These are phyloP conservation scores for Asbolus verrucosus DNA, from an alignment of 1,140 invertebrate genomes.

Conservation along the genomic window DNA sequence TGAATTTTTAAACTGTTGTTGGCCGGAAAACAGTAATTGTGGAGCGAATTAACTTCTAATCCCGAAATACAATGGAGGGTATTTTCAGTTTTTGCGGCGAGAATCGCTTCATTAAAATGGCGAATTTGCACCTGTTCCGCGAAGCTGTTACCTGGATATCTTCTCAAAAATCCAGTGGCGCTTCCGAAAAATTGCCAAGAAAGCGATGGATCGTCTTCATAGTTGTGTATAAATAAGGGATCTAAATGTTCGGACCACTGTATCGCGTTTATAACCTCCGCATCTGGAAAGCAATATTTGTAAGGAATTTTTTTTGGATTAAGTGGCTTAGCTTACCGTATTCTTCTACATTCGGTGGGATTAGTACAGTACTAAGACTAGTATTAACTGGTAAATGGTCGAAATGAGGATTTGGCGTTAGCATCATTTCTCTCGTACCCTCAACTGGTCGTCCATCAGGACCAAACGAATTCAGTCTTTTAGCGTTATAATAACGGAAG, in stretches of 20 bases:
- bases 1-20: too few species aligned
- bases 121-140: too few species aligned
- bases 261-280: slow-evolving; percentile 85
- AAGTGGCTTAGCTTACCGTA: slow-evolving; percentile 51
- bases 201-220: slow-evolving; percentile 89
- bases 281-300: slow-evolving; percentile 68
- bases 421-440: slow-evolving; percentile 74
- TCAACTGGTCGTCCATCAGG: slow-evolving; percentile 76
- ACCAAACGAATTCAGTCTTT: slow-evolving; percentile 78
- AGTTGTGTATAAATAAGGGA: slow-evolving; percentile 91
- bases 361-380: slow-evolving; percentile 87
- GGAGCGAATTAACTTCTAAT: too few species aligned
- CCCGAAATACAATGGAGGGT: too few species aligned
- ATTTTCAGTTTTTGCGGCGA: too few species aligned
- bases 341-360: slow-evolving; percentile 72
- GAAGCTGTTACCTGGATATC: slow-evolving; percentile 95
- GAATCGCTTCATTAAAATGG: too few species aligned
- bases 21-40: too few species aligned
- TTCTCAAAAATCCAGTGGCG: slow-evolving; percentile 88
- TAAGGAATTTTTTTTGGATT: slow-evolving; percentile 28
- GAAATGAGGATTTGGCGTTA: slow-evolving; percentile 80
- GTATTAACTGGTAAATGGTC: slow-evolving; percentile 87
- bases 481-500: slow-evolving; percentile 76
- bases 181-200: slow-evolving; percentile 98
- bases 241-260: slow-evolving; percentile 94